Evolutionary conservation across 2,888 invertebrate species (phyloP).

Genomic region (Tetranychus truncatus): DNA sequence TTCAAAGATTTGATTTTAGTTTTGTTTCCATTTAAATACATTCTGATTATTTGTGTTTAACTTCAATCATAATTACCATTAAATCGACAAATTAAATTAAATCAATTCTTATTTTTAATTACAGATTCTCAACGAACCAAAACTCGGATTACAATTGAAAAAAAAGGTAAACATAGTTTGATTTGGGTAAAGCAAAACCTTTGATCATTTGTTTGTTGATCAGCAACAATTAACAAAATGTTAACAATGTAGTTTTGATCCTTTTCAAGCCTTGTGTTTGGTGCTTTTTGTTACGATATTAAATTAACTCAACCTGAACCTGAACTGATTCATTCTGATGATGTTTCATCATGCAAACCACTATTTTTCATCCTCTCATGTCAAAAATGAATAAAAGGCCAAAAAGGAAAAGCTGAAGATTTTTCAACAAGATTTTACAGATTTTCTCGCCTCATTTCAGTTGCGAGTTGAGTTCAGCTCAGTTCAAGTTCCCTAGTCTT

Average conservation of each 20-base stretch:
- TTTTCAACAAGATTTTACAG: background rate
- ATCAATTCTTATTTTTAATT: background rate
- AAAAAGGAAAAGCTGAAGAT: no score
- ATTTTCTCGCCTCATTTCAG: background rate
- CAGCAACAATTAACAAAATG: no score
- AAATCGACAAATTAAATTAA: background rate
- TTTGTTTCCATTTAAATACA: no score
- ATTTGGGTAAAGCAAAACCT: background rate
- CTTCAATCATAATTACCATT: no score
- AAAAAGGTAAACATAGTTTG: background rate
- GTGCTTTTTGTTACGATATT: no score
- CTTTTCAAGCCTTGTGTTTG: no score
- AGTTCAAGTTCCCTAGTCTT: no score
- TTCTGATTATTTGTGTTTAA: no score
- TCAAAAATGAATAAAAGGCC: background rate
- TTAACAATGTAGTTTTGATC: no score
- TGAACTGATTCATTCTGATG: background rate
- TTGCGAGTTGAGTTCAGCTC: background rate
- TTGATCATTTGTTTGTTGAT: background rate
- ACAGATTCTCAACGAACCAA: background rate
- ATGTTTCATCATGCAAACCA: background rate
- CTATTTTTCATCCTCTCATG: background rate
- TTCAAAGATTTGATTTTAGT: no score
- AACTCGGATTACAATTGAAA: slow-evolving; percentile 7
- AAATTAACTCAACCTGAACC: slow-evolving; percentile 1